Percentiles rank a stretch among this genome's conserved stretches.
These are phyloP conservation scores for Pantelozetes paolii DNA, from an alignment of 2,888 invertebrate species.

Conservation along the genomic window DNA sequence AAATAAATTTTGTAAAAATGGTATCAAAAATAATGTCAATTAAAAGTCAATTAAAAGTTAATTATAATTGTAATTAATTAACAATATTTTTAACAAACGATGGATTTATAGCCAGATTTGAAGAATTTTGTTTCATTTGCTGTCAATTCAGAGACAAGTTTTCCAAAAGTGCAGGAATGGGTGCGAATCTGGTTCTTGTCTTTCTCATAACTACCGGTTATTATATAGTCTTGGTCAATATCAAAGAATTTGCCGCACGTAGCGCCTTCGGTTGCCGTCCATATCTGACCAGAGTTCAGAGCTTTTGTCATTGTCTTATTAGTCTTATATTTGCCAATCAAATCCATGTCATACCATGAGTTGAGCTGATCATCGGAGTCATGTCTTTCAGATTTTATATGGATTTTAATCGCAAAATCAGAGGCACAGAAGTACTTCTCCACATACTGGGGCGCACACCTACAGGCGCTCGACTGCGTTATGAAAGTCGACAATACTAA, in stretches of 20 bases:
- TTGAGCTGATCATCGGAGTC: conserved; percentile 16
- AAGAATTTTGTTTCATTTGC: not conserved
- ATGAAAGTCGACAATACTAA: too few species aligned
- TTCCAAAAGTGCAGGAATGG: conserved; percentile 17
- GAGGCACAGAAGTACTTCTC: not conserved
- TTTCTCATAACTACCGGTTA: not conserved
- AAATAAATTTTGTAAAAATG: not conserved
- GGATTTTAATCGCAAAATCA: conserved; percentile 8
- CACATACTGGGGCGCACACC: not conserved
- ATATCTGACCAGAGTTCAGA: not conserved
- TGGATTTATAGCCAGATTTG: not conserved
- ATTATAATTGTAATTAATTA: not conserved
- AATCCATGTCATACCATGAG: conserved; percentile 21
- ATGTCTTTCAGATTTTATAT: not conserved
- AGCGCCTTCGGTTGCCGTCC: not conserved
- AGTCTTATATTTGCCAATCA: not conserved
- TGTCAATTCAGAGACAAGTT: not conserved
- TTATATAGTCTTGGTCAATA: not conserved
- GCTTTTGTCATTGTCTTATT: not conserved
- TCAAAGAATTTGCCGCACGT: not conserved
- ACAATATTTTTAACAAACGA: not conserved
- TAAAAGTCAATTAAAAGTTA: not conserved
- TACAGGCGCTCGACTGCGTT: not conserved
- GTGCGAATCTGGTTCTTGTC: not conserved
- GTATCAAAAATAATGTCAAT: not conserved